Conservation (phyloP, 2,797 vertebrate genomes). For the Novumbra hubbsi region DNA sequence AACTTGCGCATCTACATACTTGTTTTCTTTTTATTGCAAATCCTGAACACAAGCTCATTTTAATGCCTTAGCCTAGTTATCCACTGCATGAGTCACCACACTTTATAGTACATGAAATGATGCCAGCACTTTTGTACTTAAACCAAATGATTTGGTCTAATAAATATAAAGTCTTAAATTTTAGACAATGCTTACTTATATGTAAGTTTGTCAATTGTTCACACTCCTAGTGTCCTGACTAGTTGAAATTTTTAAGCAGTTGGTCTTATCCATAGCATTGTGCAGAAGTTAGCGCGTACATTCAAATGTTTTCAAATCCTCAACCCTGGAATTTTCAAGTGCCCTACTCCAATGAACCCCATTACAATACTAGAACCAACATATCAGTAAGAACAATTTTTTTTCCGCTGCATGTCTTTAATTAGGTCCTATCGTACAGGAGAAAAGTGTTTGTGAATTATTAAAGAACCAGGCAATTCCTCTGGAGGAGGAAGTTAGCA, state of each 20-base stretch:
- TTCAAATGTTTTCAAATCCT: no score
- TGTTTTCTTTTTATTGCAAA: no score
- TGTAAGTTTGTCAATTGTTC: neutral
- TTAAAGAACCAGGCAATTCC: constrained; percentile 12
- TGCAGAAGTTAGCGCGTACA: no score
- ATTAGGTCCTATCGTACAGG: constrained; percentile 19
- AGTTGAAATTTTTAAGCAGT: no score
- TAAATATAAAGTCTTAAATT: no score
- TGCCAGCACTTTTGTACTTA: no score
- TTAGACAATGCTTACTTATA: no score
- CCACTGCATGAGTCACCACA: no score
- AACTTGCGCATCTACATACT: constrained; percentile 2
- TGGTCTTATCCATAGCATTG: no score
- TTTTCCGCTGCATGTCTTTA: constrained; percentile 27
- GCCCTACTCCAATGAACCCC: neutral
- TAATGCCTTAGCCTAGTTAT: no score
- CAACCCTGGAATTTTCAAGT: neutral
- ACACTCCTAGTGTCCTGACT: neutral
- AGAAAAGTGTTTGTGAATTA: constrained; percentile 22
- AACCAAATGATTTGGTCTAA: no score
- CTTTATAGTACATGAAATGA: no score
- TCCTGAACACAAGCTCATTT: neutral
- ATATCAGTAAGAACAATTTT: neutral
- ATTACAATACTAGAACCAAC: neutral
- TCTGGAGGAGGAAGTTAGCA: constrained; percentile 15